A percentile compares a stretch with the other conserved stretches of the same genome.
phyloP scores from a whole-genome alignment of 2,888 invertebrate species.

The Icerya purchasi region DNA sequence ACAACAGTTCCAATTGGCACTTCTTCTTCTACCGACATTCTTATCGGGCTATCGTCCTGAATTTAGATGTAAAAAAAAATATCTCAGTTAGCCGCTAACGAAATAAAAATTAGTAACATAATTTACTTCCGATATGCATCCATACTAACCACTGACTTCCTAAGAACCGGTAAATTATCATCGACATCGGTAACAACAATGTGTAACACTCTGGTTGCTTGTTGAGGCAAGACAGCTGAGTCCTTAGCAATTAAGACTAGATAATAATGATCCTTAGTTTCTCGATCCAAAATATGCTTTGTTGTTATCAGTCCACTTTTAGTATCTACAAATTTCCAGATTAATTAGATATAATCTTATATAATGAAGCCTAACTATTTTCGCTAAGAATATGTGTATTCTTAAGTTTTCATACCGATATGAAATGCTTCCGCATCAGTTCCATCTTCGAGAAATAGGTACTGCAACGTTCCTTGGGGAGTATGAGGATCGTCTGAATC shows the following conservation, averaged over 20 bases:
- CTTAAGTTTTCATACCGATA: conserved; percentile 16
- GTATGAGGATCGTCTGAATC: conserved; percentile 57
- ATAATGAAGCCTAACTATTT: too few species aligned
- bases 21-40: conserved; percentile 43
- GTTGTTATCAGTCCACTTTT: conserved; percentile 52
- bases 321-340: conserved; percentile 28
- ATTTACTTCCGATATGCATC: conserved; percentile 1
- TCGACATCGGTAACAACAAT: conserved; percentile 45
- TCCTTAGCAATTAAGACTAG: conserved; percentile 57
- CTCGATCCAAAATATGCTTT: conserved; percentile 44
- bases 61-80: conserved; percentile 12
- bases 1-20: conserved; percentile 40
- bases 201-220: conserved; percentile 44
- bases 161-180: conserved; percentile 54
- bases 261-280: conserved; percentile 48
- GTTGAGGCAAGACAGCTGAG: conserved; percentile 52
- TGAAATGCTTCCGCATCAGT: conserved; percentile 19
- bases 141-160: conserved; percentile 36
- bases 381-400: background rate
- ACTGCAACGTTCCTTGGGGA: conserved; percentile 49
- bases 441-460: conserved; percentile 47
- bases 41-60: conserved; percentile 41
- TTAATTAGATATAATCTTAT: background rate
- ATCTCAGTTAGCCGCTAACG: background rate
- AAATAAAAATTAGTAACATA: background rate